Evolutionary conservation across 2,113 vertebrate species (phyloP).

Genomic region (Bambusicola thoracicus): DNA sequence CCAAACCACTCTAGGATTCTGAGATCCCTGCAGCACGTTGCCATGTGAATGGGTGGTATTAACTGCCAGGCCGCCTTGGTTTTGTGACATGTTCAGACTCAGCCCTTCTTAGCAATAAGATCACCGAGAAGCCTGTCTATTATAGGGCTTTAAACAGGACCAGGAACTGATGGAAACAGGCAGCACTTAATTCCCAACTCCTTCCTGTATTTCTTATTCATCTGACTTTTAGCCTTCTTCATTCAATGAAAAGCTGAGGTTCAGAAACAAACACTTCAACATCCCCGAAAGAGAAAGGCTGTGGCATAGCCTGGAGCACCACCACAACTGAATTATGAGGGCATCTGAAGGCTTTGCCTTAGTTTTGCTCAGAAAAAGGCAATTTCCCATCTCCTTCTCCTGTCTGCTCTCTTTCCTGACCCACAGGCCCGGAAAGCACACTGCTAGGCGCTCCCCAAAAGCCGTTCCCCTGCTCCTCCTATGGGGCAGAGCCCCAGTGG

Average conservation of each 20-base stretch:
- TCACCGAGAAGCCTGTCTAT: slow-evolving; percentile 27
- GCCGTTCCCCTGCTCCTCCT: neutral
- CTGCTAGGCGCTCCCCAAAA: neutral
- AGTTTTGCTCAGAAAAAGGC: neutral
- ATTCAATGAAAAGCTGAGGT: neutral
- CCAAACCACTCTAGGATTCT: no score
- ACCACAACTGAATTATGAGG: neutral
- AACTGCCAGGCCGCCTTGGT: neutral
- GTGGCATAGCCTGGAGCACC: neutral
- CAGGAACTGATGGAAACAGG: slow-evolving; percentile 24
- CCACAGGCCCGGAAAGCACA: neutral
- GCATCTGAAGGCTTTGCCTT: rapidly evolving
- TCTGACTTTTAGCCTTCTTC: neutral
- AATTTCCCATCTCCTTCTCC: neutral
- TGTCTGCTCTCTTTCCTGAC: neutral
- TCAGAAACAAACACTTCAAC: slow-evolving; percentile 14
- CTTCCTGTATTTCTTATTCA: slow-evolving; percentile 12
- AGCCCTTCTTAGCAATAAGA: slow-evolving; percentile 12
- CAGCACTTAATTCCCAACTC: slow-evolving; percentile 28
- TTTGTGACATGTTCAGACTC: slow-evolving; percentile 6
- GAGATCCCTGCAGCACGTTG: neutral
- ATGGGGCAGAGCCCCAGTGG: neutral
- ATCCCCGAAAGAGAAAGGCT: neutral
- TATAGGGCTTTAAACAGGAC: slow-evolving; percentile 41
- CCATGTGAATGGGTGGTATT: neutral